Conservation (phyloP, 2,113 vertebrate species). For the Chaetodon trifascialis region DNA sequence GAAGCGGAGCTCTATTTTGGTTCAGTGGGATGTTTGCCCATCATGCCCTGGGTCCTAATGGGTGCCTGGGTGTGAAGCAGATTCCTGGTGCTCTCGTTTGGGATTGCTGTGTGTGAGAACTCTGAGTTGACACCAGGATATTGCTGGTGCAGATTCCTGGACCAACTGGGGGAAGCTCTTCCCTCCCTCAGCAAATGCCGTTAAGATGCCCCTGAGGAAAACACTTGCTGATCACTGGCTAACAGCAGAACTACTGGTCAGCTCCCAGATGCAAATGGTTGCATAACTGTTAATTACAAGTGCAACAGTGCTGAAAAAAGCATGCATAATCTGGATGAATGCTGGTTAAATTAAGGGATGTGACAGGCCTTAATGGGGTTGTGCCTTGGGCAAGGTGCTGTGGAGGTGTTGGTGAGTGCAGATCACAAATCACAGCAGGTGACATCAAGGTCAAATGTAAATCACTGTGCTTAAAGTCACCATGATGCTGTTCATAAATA, state of each 20-base stretch:
- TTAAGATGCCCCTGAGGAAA: background rate
- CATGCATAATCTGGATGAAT: background rate
- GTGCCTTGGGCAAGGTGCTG: conserved; percentile 1
- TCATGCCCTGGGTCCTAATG: conserved; percentile 43
- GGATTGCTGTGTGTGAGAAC: conserved; percentile 34
- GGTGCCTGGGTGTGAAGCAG: conserved; percentile 40
- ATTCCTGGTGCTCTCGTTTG: conserved; percentile 31
- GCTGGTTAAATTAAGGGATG: conserved; percentile 5
- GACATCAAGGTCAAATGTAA: conserved; percentile 9
- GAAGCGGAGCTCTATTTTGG: conserved; percentile 80
- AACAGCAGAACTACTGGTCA: background rate
- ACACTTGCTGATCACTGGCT: background rate
- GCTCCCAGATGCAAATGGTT: background rate
- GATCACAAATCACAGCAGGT: conserved; percentile 4
- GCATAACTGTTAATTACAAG: background rate
- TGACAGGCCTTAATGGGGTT: background rate
- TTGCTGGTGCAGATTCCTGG: conserved; percentile 20
- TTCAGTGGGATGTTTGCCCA: conserved; percentile 54
- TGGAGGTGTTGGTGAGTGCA: conserved; percentile 6
- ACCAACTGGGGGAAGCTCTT: conserved; percentile 7
- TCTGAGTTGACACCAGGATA: conserved; percentile 1
- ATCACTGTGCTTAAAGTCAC: background rate
- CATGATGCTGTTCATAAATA: background rate
- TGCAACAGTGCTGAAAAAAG: background rate
- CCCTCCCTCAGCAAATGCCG: background rate